Evolutionary conservation across 1,140 invertebrate species (phyloP).

Genomic region (Drusus annulatus): DNA sequence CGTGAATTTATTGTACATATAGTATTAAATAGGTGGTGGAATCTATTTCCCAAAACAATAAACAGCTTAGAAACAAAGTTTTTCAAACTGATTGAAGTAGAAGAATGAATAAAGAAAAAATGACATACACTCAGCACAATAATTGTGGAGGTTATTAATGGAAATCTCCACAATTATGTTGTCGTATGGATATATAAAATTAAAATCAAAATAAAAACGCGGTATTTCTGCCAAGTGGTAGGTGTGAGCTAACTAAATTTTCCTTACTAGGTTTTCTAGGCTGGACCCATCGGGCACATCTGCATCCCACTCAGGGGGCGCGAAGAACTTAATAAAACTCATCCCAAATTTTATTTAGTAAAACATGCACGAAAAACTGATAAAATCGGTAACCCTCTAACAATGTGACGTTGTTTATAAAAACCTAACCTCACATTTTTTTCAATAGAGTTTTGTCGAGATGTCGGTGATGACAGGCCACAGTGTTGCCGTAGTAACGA

Average conservation of each 20-base stretch:
- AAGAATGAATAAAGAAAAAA: no score
- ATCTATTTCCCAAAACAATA: no score
- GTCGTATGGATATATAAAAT: background rate
- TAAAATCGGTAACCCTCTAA: background rate
- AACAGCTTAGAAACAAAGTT: no score
- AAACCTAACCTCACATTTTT: conserved; percentile 11
- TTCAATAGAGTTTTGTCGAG: background rate
- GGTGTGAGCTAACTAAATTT: background rate
- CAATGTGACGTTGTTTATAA: conserved; percentile 13
- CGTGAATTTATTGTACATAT: no score
- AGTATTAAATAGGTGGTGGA: no score
- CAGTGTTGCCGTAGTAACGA: no score
- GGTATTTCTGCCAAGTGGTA: no score
- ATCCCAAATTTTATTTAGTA: conserved; percentile 42
- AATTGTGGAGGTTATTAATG: background rate
- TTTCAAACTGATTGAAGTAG: no score
- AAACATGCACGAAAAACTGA: background rate
- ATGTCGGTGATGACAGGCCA: no score
- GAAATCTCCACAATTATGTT: background rate
- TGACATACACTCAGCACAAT: no score
- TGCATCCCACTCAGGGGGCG: conserved; percentile 65
- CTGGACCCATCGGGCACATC: conserved; percentile 60
- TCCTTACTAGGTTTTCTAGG: conserved; percentile 48
- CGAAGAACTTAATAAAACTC: conserved; percentile 63
- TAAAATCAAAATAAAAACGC: background rate